Conservation (phyloP, 2,797 vertebrate genomes). For the Catamblyrhynchus diadema region DNA sequence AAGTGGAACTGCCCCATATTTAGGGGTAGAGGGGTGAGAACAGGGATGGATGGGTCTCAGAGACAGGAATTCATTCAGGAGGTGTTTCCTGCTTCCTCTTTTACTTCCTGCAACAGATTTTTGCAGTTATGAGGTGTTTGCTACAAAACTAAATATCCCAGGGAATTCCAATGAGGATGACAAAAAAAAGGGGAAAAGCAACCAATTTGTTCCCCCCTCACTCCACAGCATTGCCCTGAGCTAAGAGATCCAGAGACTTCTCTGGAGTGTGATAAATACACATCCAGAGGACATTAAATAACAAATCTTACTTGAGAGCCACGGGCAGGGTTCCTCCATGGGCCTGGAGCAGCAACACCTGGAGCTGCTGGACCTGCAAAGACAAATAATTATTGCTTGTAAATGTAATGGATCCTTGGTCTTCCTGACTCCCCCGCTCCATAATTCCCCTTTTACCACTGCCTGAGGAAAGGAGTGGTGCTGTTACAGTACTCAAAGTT, state of each 20-base stretch:
- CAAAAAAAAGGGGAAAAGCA: not conserved
- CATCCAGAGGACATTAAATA: not conserved
- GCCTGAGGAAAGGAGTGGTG: not conserved
- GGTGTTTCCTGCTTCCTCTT: not conserved
- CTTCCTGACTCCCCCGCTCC: not conserved
- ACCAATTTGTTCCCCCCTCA: not conserved
- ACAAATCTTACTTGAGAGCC: conserved; percentile 82
- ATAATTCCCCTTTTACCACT: not conserved
- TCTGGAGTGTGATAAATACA: not conserved
- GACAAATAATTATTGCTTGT: not conserved
- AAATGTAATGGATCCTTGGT: not conserved
- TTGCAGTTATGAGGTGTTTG: not conserved
- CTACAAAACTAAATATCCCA: not conserved
- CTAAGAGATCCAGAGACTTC: not conserved
- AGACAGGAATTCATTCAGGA: not conserved
- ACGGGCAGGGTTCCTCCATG: conserved; percentile 87
- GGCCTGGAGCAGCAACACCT: conserved; percentile 91
- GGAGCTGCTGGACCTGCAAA: conserved; percentile 89
- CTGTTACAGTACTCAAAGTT: not conserved
- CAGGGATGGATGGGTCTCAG: not conserved
- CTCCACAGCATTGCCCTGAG: not conserved
- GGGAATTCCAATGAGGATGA: not conserved
- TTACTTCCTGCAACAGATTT: not conserved
- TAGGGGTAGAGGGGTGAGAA: not conserved
- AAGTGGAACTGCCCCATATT: not conserved